Conservation (phyloP, 37 sponge, comb jelly and placozoan species). For the Beroe forskalii region DNA sequence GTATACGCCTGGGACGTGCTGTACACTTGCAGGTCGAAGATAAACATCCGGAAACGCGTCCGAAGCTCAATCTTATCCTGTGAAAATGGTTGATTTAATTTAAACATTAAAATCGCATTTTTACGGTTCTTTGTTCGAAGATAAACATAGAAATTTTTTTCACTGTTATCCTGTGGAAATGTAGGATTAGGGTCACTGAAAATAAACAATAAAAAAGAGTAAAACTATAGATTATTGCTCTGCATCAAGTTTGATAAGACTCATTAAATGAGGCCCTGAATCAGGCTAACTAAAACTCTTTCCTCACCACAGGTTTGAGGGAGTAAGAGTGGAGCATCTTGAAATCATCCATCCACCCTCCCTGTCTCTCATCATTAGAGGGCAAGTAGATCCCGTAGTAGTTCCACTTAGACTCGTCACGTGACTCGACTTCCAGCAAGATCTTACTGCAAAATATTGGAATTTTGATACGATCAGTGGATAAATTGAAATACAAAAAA, state of each 20-base stretch:
- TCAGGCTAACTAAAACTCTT: no score
- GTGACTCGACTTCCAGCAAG: slow-evolving; percentile 11
- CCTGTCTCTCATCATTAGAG: slow-evolving; percentile 36
- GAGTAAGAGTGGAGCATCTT: slow-evolving; percentile 89
- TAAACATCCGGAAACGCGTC: slow-evolving; percentile 19
- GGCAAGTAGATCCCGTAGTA: slow-evolving; percentile 62
- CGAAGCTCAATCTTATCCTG: slow-evolving; percentile 30
- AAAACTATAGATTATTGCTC: no score
- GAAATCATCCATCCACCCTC: slow-evolving; percentile 93
- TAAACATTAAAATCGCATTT: no score
- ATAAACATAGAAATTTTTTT: no score
- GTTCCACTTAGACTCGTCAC: slow-evolving; percentile 41
- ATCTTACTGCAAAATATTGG: slow-evolving; percentile 15
- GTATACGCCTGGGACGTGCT: slow-evolving; percentile 14
- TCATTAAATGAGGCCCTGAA: no score
- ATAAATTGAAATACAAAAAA: no score
- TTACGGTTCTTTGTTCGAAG: no score
- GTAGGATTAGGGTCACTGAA: no score
- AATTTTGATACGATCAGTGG: no score
- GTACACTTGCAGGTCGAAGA: slow-evolving; percentile 47
- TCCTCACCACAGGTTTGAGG: slow-evolving; percentile 67
- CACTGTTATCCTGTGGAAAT: no score
- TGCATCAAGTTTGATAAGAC: no score
- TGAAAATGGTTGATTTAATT: background rate
- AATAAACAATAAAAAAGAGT: no score